Evolutionary conservation across 2,113 vertebrate species (phyloP).

Genomic region (Ascaphus truei): DNA sequence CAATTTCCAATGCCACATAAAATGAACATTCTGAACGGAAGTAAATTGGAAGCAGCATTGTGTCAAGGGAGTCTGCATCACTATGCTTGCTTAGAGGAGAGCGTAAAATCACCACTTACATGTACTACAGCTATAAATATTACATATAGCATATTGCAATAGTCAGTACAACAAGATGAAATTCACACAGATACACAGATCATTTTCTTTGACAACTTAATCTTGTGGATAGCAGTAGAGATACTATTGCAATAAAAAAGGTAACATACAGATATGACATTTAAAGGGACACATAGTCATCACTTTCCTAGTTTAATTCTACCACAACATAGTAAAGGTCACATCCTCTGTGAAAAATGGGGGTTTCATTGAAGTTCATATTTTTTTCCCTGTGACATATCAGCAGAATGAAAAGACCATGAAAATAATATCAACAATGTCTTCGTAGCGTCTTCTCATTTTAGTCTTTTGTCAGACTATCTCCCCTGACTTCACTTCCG

Average conservation of each 20-base stretch:
- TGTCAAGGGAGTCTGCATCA: slow-evolving; percentile 28
- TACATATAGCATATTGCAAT: slow-evolving; percentile 38
- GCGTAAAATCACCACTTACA: slow-evolving; percentile 37
- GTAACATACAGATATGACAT: slow-evolving; percentile 34
- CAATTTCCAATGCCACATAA: slow-evolving; percentile 32
- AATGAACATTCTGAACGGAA: slow-evolving; percentile 27
- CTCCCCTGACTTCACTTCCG: slow-evolving; percentile 1
- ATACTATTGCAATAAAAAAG: slow-evolving; percentile 34
- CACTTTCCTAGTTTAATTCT: slow-evolving; percentile 35
- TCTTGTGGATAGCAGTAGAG: slow-evolving; percentile 30
- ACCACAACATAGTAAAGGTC: slow-evolving; percentile 36
- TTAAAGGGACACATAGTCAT: slow-evolving; percentile 39
- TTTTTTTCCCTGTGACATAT: slow-evolving; percentile 22
- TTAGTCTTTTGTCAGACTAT: slow-evolving; percentile 7
- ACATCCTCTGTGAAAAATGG: slow-evolving; percentile 35
- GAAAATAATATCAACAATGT: slow-evolving; percentile 21
- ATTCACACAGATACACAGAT: slow-evolving; percentile 39
- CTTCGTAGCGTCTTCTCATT: slow-evolving; percentile 19
- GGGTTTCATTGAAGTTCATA: slow-evolving; percentile 29
- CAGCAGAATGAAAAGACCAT: slow-evolving; percentile 14
- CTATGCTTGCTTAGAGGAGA: slow-evolving; percentile 30
- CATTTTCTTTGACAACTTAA: slow-evolving; percentile 39
- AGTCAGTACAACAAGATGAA: slow-evolving; percentile 34
- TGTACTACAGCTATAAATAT: slow-evolving; percentile 35
- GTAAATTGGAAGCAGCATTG: slow-evolving; percentile 28